Conservation (phyloP, 2,888 invertebrate genomes). For the Hirtodrosophila duncani region DNA sequence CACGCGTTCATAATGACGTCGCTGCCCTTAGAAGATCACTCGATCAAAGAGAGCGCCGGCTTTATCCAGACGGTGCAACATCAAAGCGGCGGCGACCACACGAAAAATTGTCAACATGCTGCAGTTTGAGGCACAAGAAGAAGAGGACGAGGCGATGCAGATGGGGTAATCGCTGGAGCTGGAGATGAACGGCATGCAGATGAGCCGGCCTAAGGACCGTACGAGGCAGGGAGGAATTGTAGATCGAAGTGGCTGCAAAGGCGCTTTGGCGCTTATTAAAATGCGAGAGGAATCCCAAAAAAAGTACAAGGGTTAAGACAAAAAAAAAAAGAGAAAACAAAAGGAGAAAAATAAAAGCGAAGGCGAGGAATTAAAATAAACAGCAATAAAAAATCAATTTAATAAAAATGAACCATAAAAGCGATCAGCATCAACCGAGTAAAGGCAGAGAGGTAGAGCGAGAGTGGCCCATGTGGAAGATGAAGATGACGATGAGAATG, state of each 20-base stretch:
- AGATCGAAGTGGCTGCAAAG: constrained; percentile 40
- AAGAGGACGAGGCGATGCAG: background rate
- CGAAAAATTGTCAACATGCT: constrained; percentile 73
- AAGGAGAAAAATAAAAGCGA: constrained; percentile 9
- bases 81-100: constrained; percentile 61
- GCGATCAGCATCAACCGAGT: constrained; percentile 4
- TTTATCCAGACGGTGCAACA: constrained; percentile 37
- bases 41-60: constrained; percentile 68
- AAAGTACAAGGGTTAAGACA: constrained; percentile 12
- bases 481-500: constrained; percentile 22
- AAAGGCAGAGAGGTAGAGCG: constrained; percentile 10
- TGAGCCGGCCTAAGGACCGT: constrained; percentile 4
- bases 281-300: constrained; percentile 31
- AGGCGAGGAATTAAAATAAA: constrained; percentile 62
- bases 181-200: constrained; percentile 4
- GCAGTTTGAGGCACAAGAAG: constrained; percentile 20
- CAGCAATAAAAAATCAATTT: constrained; percentile 76
- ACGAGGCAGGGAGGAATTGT: constrained; percentile 1
- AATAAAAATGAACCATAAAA: constrained; percentile 52
- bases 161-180: background rate
- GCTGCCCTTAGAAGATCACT: constrained; percentile 67
- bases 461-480: constrained; percentile 7
- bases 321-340: constrained; percentile 11
- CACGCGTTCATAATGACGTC: constrained; percentile 73
- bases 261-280: constrained; percentile 65